Base-by-base conservation (phyloP, 2,797 vertebrate species). In the Chloroceryle inda region DNA sequence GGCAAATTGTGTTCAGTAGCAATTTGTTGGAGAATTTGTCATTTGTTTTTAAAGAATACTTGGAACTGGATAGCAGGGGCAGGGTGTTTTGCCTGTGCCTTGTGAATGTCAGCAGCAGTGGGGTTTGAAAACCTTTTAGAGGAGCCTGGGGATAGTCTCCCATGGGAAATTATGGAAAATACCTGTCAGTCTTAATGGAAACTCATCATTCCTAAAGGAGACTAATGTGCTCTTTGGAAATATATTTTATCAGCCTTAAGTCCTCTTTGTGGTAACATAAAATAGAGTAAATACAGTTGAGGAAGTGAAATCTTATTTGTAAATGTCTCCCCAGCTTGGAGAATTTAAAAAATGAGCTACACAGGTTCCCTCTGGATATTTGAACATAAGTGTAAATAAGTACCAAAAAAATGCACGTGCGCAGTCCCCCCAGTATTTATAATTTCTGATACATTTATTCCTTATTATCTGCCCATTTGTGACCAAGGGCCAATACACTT, bases 141-240 rank as follows among this genome's bases (percentile, higher is more conserved):
- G 52, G 81, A 92, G 74, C 44, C 93, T 71, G 61, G 77, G 83
- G 93, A 95, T 73, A 79, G 71, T 84, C 67, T 92, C 96, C 85
- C 88, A 24, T 49, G 95, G 88, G 94, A 96, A 95, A 96, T 96
- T 94, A 95, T 37, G 40, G 73, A 94, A 95, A 96, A 93, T 95
- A 94, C 83, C 85, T 93, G 88, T 88, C 95, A 95, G 77, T 95
- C 85, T 86, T 96, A 92, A 93, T 95, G 88, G 77, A 86, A 92
- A 67, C 74, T 82, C 83, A 82, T 95, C 80, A 82, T 94, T 96
- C 88, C 91, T 49, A 77, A 86, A 88, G 53, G 62, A 92, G 68
- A 93, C 47, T 91, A 94, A 94, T 95, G 85, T 88, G 85, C 85
- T 95, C 83, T 93, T 92, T 81, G 94, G 89, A 96, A 93, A 84